Evolutionary conservation across 2,888 invertebrate species (phyloP).

Genomic region (Gymnoscelis rufifasciata): DNA sequence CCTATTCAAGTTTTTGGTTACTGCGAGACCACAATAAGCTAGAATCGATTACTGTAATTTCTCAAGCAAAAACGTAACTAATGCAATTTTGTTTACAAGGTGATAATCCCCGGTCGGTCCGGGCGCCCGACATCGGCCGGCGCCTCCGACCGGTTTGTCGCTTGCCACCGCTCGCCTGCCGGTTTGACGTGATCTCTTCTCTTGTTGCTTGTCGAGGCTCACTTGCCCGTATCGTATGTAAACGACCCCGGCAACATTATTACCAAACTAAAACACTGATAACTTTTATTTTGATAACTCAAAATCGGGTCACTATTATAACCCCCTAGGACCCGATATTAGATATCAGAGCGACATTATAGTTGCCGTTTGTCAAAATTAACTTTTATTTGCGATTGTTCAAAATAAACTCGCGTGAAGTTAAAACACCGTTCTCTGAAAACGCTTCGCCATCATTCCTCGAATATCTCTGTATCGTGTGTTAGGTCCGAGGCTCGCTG

Average conservation of each 20-base stretch:
- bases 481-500: slow-evolving; percentile 66
- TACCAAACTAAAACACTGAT: slow-evolving; percentile 40
- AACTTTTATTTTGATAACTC: slow-evolving; percentile 16
- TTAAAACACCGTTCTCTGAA: slow-evolving; percentile 52
- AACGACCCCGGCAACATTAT: slow-evolving; percentile 66
- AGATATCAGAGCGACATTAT: background rate
- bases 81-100: slow-evolving; percentile 74
- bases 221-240: slow-evolving; percentile 67
- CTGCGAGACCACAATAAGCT: too few species aligned
- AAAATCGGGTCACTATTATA: background rate
- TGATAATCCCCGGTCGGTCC: slow-evolving; percentile 63
- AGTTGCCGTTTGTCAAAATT: slow-evolving; percentile 22
- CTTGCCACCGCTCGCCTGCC: slow-evolving; percentile 69
- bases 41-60: background rate
- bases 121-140: slow-evolving; percentile 58
- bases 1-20: too few species aligned
- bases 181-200: slow-evolving; percentile 75
- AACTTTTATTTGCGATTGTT: slow-evolving; percentile 53
- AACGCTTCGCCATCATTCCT: slow-evolving; percentile 63
- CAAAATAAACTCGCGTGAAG: slow-evolving; percentile 38
- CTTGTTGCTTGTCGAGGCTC: slow-evolving; percentile 61
- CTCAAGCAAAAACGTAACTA: slow-evolving; percentile 46
- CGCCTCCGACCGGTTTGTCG: slow-evolving; percentile 74
- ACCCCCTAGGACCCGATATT: background rate
- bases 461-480: slow-evolving; percentile 71